Base-by-base conservation (phyloP, 2,797 vertebrate species). In the Cossypha caffra region DNA sequence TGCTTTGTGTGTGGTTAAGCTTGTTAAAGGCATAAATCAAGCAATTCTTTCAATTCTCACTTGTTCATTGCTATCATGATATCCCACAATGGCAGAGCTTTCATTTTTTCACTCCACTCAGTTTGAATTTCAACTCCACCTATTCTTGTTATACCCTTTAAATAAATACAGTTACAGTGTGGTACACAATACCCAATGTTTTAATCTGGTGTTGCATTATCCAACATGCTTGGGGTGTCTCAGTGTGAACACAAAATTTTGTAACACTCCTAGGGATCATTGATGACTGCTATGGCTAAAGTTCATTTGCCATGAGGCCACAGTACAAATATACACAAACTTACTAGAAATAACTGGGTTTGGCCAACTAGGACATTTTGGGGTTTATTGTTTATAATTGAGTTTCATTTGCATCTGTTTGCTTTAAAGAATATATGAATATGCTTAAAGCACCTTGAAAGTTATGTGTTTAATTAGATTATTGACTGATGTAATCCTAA, bases 1-100 rank as follows among this genome's bases (percentile, higher is more conserved):
- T 74, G 42, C 40, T 91, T 94, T 95, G 73, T 61, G 58, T 81
- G 64, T 62, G 54, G 62, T 90, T 93, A 75, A 86, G 85, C 61
- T 81, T 76, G 73, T 88, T 66, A 81, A 81, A 88, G 54, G 62
- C 45, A 68, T 79, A 90, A 71, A 85, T 88, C 16, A 61, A 72
- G 57, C 42, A 64, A 59, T 86, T 94, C 18, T 62, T 94, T 59
- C 73, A n/a, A 24, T 93, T 87, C n/a, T 93, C n/a, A 21, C 58
- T 93, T 63, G 50, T 76, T 90, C 55, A 37, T 86, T 78, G n/a
- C 40, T 80, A 7, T 23, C 25, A 47, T 29, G 40, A 18, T 66
- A 78, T 68, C 75, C 35, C 48, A 88, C 37, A 43, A 42, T 10
- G 20, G 42, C 38, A 68, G 23, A 8, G 3, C 25, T 57, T 59